Conservation (phyloP, 2,797 vertebrate genomes). For the Crenichthys baileyi region DNA sequence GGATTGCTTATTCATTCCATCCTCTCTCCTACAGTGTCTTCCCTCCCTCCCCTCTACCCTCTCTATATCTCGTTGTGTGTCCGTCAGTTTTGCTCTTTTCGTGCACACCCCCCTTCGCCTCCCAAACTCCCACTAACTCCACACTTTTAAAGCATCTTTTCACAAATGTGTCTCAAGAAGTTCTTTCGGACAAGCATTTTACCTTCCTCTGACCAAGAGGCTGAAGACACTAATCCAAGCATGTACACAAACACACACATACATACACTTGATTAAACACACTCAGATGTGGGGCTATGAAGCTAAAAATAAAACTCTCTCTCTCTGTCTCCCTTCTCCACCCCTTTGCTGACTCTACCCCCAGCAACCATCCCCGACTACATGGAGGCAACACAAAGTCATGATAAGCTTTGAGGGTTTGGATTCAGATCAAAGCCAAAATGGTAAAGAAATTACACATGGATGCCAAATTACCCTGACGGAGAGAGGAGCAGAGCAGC, state of each 20-base stretch:
- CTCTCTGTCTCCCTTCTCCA: slow-evolving; percentile 33
- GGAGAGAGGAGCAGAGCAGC: slow-evolving; percentile 31
- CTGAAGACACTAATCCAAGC: slow-evolving; percentile 79
- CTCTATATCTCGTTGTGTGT: slow-evolving; percentile 39
- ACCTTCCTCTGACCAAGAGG: slow-evolving; percentile 79
- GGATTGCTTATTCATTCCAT: slow-evolving; percentile 82
- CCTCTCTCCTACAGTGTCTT: slow-evolving; percentile 66
- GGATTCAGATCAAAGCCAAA: slow-evolving; percentile 67
- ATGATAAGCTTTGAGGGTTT: slow-evolving; percentile 63
- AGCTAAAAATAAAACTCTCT: slow-evolving; percentile 79
- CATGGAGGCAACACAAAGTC: slow-evolving; percentile 58
- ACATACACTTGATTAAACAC: slow-evolving; percentile 74
- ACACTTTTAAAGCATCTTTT: slow-evolving; percentile 67
- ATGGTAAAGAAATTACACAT: slow-evolving; percentile 57
- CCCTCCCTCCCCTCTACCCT: slow-evolving; percentile 36
- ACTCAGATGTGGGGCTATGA: slow-evolving; percentile 71
- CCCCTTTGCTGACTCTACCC: slow-evolving; percentile 39
- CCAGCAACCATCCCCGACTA: slow-evolving; percentile 38
- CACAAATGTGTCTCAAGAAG: slow-evolving; percentile 65
- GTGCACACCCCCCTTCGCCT: slow-evolving; percentile 17
- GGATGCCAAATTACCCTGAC: slow-evolving; percentile 35
- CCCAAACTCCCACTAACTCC: slow-evolving; percentile 46
- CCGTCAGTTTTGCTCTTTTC: slow-evolving; percentile 43
- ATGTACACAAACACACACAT: slow-evolving; percentile 34
- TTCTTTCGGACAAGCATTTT: slow-evolving; percentile 74